Base-by-base conservation (phyloP, 92 coral and sea anemone species). In the Scolanthus callimorphus region DNA sequence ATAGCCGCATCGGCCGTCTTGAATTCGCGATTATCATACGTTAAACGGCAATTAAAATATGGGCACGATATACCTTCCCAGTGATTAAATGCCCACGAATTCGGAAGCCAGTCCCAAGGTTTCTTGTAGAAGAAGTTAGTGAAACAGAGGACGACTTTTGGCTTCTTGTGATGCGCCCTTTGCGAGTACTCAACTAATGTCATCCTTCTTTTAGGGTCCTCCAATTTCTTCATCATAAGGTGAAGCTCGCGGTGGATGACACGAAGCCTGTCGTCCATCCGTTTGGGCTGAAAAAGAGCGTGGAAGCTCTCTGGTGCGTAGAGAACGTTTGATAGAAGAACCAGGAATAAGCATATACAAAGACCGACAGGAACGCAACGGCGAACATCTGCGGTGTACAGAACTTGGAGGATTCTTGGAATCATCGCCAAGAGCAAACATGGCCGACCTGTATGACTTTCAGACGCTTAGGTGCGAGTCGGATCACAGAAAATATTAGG, bases 31-130 rank as follows among this genome's bases (percentile, higher is more conserved):
- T 74, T 74, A 37, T 74, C 59, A 52, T 53, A 74, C 19, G 59
- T 49, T 25, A 74, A 41, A 8, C 43, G 17, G 43, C 81, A 74
- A 11, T 29, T 29, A 21, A 68, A 68, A 41, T 56, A 68, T 0
- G 74, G 74, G 23, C 74, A 68, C 2, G 54, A 1, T 0, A 57
- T 44, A 20, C 65, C 59, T 22, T 68, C 74, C 74, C 74, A 68
- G 20, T 27, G 65, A 20, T 57, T 68, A n/a, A 68, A 68, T 24
- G 2, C 30, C 9, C 29, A 17, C 2, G 64, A 54, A 8, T 56
- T 27, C 34, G 55, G 55, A 63, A 68, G 55, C 74, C 74, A 68
- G 12, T 52, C 58, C 74, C 74, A 68, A 0, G 74, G 74, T 19
- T 68, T 68, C 22, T 68, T 27, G 31, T 45, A 22, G 25, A 68